phyloP scores from a whole-genome alignment of 1,140 invertebrate genomes.

The Leptonema lineaticorne region DNA sequence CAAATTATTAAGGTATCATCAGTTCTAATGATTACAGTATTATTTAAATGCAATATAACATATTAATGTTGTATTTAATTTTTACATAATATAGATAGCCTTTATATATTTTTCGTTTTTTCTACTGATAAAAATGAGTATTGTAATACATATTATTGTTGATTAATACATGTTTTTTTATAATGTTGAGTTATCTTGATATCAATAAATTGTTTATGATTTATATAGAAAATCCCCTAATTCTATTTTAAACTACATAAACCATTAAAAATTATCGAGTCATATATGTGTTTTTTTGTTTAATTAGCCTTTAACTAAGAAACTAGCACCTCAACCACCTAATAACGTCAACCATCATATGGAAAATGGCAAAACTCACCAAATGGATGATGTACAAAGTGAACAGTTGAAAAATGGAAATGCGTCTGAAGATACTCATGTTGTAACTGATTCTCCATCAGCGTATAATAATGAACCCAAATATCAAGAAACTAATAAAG shows the following conservation, averaged over 20 bases:
- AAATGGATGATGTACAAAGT: background rate
- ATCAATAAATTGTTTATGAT: background rate
- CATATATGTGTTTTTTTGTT: background rate
- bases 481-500: slow-evolving; percentile 16
- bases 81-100: no score
- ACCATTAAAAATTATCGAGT: background rate
- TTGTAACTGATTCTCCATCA: background rate
- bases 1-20: slow-evolving; percentile 2
- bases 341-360: background rate
- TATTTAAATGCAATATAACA: no score
- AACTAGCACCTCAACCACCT: slow-evolving; percentile 32
- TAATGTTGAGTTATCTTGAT: no score
- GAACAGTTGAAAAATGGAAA: background rate
- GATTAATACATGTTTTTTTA: background rate
- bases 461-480: background rate
- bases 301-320: slow-evolving; percentile 34
- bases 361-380: slow-evolving; percentile 17
- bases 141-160: background rate
- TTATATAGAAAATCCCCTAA: background rate
- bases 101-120: no score
- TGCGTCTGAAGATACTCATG: background rate
- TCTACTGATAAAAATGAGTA: no score
- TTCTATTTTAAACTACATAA: background rate
- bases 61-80: no score
- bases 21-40: no score